Percentiles rank a stretch among this genome's conserved stretches.
Evolutionary conservation across 2,113 vertebrate genomes (phyloP).

Genomic region (Osmerus eperlanus): DNA sequence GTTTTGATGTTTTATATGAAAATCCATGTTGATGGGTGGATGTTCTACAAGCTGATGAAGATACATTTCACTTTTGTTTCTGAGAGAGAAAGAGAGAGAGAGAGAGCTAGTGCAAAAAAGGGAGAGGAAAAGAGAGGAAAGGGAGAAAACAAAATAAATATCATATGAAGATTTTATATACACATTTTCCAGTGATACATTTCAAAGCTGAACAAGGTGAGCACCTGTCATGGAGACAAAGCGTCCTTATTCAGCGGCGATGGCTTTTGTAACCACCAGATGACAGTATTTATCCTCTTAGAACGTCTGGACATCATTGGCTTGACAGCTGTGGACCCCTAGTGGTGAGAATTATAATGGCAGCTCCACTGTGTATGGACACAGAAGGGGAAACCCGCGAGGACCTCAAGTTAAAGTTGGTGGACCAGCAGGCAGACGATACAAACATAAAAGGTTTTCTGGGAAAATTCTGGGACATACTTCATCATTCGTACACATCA

Average conservation of each 20-base stretch:
- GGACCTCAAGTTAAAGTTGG: no score
- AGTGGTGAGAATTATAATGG: conserved; percentile 36
- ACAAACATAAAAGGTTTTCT: no score
- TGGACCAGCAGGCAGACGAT: no score
- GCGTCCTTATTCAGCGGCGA: conserved; percentile 27
- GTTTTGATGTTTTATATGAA: neutral
- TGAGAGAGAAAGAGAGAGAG: neutral
- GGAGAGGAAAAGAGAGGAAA: neutral
- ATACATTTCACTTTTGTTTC: neutral
- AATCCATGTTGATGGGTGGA: conserved; percentile 1
- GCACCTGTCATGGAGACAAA: neutral
- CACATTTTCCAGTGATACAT: no score
- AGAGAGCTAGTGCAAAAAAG: neutral
- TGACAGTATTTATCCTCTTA: conserved; percentile 65
- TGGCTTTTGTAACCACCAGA: conserved; percentile 64
- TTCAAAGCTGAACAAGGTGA: no score
- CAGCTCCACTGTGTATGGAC: conserved; percentile 9
- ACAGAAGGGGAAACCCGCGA: neutral
- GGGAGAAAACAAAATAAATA: neutral
- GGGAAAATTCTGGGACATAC: no score
- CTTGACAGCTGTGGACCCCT: conserved; percentile 49
- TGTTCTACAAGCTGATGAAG: conserved; percentile 6
- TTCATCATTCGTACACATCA: no score
- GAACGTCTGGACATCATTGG: conserved; percentile 40
- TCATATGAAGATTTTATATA: no score